These are phyloP conservation scores for Nomada ruficornis DNA, from an alignment of 2,888 invertebrate species.

Conservation along the genomic window DNA sequence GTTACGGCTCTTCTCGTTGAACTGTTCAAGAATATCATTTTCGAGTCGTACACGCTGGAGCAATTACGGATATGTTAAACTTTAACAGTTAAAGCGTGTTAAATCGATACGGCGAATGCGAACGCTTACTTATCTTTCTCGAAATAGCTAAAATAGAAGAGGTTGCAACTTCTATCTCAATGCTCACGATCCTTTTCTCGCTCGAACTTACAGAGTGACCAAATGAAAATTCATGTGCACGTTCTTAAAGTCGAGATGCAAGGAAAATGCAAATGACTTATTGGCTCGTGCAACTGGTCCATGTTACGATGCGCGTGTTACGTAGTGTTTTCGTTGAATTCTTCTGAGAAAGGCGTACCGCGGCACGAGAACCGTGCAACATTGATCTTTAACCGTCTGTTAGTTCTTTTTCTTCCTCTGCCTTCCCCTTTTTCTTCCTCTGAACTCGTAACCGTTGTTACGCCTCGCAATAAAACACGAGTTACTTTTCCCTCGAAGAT, in stretches of 20 bases:
- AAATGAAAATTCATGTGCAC: slow-evolving; percentile 28
- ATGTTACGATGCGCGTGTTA: slow-evolving; percentile 29
- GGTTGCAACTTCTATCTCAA: too few species aligned
- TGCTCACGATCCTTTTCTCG: too few species aligned
- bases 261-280: slow-evolving; percentile 37
- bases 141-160: background rate
- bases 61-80: background rate
- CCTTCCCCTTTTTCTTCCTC: background rate
- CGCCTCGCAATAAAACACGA: slow-evolving; percentile 14
- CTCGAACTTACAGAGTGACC: slow-evolving; percentile 6
- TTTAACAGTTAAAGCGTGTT: background rate
- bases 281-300: slow-evolving; percentile 8
- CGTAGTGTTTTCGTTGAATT: slow-evolving; percentile 31
- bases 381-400: slow-evolving; percentile 55
- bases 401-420: slow-evolving; percentile 15
- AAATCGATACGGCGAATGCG: background rate
- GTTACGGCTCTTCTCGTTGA: background rate
- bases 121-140: background rate
- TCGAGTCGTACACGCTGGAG: background rate
- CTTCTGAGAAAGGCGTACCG: slow-evolving; percentile 38
- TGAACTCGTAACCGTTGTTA: slow-evolving; percentile 20
- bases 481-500: background rate
- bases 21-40: background rate
- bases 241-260: slow-evolving; percentile 7
- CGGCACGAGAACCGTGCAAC: slow-evolving; percentile 32